Evolutionary conservation across 2,888 invertebrate species (phyloP).

Genomic region (Loripinus fragilis): DNA sequence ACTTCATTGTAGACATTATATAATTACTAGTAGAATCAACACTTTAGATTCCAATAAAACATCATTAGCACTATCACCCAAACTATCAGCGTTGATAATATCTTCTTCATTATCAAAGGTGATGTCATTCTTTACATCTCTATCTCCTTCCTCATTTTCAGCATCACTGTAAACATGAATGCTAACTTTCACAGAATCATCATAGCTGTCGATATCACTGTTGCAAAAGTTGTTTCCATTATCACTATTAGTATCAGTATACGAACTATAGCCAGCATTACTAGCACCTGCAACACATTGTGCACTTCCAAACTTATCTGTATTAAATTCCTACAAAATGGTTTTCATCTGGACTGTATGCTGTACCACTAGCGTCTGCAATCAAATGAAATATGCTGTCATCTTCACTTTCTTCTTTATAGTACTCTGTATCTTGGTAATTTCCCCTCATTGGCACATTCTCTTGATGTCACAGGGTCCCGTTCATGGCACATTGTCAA

Average conservation of each 20-base stretch:
- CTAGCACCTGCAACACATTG: not conserved
- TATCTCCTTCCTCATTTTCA: not conserved
- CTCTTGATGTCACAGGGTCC: not conserved
- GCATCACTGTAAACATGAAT: not conserved
- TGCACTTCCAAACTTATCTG: not conserved
- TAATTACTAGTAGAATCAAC: too few relatives aligned
- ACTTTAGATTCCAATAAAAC: too few relatives aligned
- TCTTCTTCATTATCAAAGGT: not conserved
- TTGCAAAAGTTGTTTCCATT: not conserved
- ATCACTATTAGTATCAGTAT: not conserved
- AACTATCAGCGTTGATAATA: not conserved
- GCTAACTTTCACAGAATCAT: not conserved
- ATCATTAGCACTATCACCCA: too few relatives aligned
- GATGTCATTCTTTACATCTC: too few relatives aligned
- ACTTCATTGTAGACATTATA: too few relatives aligned
- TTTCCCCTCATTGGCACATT: not conserved
- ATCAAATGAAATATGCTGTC: not conserved
- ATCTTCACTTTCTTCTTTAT: not conserved
- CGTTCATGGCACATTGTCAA: not conserved
- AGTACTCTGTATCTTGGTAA: not conserved
- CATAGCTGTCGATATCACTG: not conserved
- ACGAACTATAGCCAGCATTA: not conserved
- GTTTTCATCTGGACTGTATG: not conserved
- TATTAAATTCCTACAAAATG: not conserved
- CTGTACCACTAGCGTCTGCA: not conserved